A percentile compares a stretch with the other conserved stretches of the same genome.
Evolutionary conservation across 2,113 vertebrate species (phyloP).

Genomic region (Aldabrachelys gigantea): DNA sequence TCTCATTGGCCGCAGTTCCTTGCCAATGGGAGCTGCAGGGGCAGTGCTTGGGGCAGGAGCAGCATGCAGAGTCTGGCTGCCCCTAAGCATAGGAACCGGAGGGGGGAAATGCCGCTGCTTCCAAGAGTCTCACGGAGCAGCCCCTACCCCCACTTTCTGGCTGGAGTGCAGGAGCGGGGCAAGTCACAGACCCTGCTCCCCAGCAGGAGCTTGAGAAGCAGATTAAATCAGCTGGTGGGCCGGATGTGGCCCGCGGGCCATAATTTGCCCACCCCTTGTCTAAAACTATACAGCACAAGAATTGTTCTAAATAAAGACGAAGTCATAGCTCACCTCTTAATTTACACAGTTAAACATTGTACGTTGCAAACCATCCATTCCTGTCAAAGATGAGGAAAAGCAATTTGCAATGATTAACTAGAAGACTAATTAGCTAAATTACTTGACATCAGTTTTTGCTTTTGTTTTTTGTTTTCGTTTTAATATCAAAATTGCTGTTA

Average conservation of each 20-base stretch:
- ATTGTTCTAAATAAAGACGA: not conserved
- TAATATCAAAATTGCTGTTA: not conserved
- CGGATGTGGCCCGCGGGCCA: accelerated
- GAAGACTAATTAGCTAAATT: not conserved
- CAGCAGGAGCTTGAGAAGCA: too few relatives aligned
- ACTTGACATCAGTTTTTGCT: not conserved
- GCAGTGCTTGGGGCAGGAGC: too few relatives aligned
- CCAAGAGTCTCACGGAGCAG: too few relatives aligned
- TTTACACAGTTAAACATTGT: not conserved
- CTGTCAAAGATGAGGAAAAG: not conserved
- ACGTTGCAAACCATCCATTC: not conserved
- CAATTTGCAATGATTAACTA: not conserved
- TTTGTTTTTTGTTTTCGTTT: not conserved
- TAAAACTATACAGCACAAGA: not conserved
- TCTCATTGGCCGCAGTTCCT: too few relatives aligned
- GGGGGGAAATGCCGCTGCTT: too few relatives aligned
- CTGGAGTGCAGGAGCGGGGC: too few relatives aligned
- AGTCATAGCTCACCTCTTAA: accelerated
- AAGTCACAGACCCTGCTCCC: too few relatives aligned
- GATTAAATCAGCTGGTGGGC: too few relatives aligned
- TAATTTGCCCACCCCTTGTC: not conserved
- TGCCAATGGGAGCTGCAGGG: too few relatives aligned
- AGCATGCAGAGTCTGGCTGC: too few relatives aligned
- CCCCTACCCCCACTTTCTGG: too few relatives aligned
- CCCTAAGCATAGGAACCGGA: too few relatives aligned